phyloP scores from a whole-genome alignment of 2,888 invertebrate genomes.

The Perizoma flavofasciatum region DNA sequence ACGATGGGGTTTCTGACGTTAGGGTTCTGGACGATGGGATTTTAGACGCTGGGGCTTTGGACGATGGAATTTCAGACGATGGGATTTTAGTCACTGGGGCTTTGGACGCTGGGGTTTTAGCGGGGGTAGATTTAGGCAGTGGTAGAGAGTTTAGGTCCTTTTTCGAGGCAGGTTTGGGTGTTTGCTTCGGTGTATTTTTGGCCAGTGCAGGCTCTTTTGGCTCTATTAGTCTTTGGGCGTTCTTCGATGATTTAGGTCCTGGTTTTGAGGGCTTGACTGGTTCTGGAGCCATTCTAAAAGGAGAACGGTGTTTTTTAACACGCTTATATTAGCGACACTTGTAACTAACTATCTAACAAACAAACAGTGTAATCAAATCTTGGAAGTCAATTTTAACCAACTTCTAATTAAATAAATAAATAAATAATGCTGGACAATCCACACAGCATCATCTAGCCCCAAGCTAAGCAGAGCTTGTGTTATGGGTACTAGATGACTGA shows the following conservation, averaged over 20 bases:
- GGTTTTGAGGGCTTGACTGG: slow-evolving; percentile 10
- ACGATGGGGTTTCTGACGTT: neutral
- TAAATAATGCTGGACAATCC: too few relatives aligned
- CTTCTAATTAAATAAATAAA: too few relatives aligned
- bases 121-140: neutral
- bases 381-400: too few relatives aligned
- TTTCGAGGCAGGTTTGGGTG: neutral
- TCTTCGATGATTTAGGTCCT: slow-evolving; percentile 25
- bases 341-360: too few relatives aligned
- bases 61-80: too few relatives aligned
- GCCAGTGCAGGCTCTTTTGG: neutral
- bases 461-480: too few relatives aligned
- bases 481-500: too few relatives aligned
- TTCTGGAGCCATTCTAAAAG: slow-evolving; percentile 3
- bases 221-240: neutral
- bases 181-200: slow-evolving; percentile 1
- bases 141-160: neutral
- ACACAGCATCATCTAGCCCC: too few relatives aligned
- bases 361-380: too few relatives aligned
- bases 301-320: neutral
- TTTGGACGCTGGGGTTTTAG: neutral
- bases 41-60: too few relatives aligned
- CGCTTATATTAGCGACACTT: too few relatives aligned
- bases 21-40: too few relatives aligned
- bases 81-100: neutral